phyloP scores from a whole-genome alignment of 1,140 invertebrate genomes.

The Caenorhabditis inopinata region DNA sequence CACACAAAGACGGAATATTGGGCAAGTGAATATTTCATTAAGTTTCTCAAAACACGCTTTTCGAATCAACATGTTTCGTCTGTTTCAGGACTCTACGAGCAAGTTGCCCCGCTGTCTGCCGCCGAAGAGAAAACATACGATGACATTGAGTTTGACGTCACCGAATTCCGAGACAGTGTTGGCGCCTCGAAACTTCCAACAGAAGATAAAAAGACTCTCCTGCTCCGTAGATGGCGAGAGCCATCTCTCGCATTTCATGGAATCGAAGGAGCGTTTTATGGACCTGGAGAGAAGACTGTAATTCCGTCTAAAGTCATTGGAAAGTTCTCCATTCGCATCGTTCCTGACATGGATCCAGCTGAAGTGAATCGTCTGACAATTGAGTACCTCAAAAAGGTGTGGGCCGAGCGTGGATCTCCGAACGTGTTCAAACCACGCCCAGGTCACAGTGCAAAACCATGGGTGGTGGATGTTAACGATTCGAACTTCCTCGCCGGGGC shows the following conservation, averaged over 20 bases:
- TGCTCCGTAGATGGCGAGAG: slow-evolving; percentile 64
- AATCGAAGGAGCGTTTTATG: slow-evolving; percentile 88
- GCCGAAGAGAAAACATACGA: slow-evolving; percentile 80
- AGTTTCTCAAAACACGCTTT: too few species aligned
- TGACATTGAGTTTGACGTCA: slow-evolving; percentile 84
- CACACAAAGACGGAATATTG: too few species aligned
- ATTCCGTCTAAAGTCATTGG: slow-evolving; percentile 83
- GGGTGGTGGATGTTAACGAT: slow-evolving; percentile 86
- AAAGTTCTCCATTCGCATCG: slow-evolving; percentile 92
- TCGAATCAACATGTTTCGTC: too few species aligned
- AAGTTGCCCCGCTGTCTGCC: slow-evolving; percentile 75
- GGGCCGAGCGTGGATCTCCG: slow-evolving; percentile 71
- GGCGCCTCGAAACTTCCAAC: slow-evolving; percentile 75
- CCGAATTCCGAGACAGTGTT: slow-evolving; percentile 74
- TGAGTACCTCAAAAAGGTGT: slow-evolving; percentile 75
- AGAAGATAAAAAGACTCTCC: slow-evolving; percentile 73
- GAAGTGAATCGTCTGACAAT: slow-evolving; percentile 77
- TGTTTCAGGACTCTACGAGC: slow-evolving; percentile 75
- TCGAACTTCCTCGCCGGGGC: slow-evolving; percentile 84
- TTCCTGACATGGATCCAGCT: slow-evolving; percentile 80
- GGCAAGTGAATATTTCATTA: too few species aligned
- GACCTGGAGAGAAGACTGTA: slow-evolving; percentile 87
- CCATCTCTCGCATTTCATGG: slow-evolving; percentile 66
- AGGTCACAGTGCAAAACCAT: slow-evolving; percentile 79
- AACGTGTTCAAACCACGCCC: slow-evolving; percentile 70